Evolutionary conservation across 2,113 vertebrate species (phyloP), one percentile per base, ranked within the genome.

Genomic region (Pogona vitticeps): DNA sequence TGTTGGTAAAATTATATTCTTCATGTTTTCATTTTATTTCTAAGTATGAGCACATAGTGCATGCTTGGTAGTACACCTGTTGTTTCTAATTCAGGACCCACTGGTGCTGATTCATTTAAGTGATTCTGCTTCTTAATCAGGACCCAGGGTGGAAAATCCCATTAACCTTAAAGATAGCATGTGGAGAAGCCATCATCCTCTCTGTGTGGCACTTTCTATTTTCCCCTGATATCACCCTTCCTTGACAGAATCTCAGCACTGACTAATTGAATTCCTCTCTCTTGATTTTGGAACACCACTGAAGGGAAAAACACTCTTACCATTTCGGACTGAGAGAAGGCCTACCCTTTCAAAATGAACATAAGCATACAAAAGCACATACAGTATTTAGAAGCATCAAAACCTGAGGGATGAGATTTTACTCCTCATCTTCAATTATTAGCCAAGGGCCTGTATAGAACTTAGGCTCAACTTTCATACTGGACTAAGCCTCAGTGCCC

Each of bases 281-380:
- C n/a, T 65, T 61, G 46, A 15, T 59, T 68, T 63, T 0, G 36
- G n/a, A 72, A 63, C 17, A 81, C 0, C 87, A 13, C 36, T 83
- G 79, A 56, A 73, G 28, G 2, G 20, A 52, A 85, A 36, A 88
- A 67, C 21, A 73, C 31, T 15, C 1, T 76, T 20, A 52, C 67
- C 82, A 3, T n/a, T 76, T 81, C 14, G 80, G 28, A 40, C 12
- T 68, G 42, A 83, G 56, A 77, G 15, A 0, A 67, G 2, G n/a
- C 33, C 52, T 3, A 72, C 13, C n/a, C 36, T 86, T 90, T 79
- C 70, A 71, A 38, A 81, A 31, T 33, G 5, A 59, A 89, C 80
- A 21, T 59, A 63, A 23, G 28, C 76, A 82, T 38, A 89, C 17
- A 42, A 3, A 76, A 91, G 84, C 76, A 86, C 77, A n/a, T n/a